Evolutionary conservation across 2,888 invertebrate species (phyloP).

Genomic region (Agrotis ipsilon): DNA sequence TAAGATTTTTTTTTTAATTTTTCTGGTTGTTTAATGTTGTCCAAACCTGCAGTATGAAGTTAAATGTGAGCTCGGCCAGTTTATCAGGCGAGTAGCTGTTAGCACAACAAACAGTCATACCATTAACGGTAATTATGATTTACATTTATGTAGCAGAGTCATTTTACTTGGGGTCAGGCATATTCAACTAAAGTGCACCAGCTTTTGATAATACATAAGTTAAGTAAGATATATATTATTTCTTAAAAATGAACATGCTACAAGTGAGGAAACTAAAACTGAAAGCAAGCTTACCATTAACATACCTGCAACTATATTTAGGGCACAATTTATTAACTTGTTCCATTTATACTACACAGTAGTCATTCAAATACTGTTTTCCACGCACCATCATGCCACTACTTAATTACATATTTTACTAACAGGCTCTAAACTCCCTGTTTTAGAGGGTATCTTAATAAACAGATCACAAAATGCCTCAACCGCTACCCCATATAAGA

Average conservation of each 20-base stretch:
- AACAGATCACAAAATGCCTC: neutral
- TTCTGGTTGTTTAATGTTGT: constrained; percentile 50
- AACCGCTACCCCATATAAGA: neutral
- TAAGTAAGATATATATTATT: neutral
- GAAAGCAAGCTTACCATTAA: neutral
- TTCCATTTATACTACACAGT: no score
- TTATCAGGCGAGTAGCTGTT: constrained; percentile 45
- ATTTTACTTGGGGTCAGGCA: neutral
- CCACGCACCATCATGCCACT: neutral
- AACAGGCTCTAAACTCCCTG: neutral
- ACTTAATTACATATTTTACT: neutral
- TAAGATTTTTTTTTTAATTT: neutral
- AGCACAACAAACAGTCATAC: constrained; percentile 39
- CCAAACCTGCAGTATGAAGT: constrained; percentile 59
- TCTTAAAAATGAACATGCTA: constrained; percentile 4
- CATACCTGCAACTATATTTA: neutral
- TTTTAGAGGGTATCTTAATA: neutral
- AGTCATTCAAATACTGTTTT: neutral
- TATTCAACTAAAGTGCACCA: neutral
- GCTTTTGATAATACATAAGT: neutral
- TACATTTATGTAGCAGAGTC: constrained; percentile 4
- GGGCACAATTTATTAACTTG: no score
- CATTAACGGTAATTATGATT: constrained; percentile 9
- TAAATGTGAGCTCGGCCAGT: constrained; percentile 48
- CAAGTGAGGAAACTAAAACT: constrained; percentile 1